Evolutionary conservation across 2,888 invertebrate genomes (phyloP).

Genomic region (Calliphora vomitoria): DNA sequence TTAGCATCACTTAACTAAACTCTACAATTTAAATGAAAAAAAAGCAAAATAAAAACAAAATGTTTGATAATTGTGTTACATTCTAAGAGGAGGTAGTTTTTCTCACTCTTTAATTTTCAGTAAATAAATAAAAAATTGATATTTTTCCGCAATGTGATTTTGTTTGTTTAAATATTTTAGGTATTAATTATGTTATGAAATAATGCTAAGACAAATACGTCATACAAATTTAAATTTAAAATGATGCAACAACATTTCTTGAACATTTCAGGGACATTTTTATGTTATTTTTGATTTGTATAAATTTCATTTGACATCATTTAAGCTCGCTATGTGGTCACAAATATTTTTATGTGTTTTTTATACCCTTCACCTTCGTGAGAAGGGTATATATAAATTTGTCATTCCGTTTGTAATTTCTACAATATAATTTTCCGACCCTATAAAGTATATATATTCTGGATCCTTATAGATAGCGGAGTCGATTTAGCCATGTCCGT

Average conservation of each 20-base stretch:
- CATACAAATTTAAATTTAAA: background rate
- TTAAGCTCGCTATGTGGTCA: slow-evolving; percentile 43
- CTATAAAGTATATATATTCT: too few relatives aligned
- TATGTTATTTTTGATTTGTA: slow-evolving; percentile 19
- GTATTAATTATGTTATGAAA: slow-evolving; percentile 27
- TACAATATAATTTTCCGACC: too few relatives aligned
- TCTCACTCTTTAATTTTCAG: background rate
- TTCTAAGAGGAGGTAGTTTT: slow-evolving; percentile 71
- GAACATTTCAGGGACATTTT: slow-evolving; percentile 42
- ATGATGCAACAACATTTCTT: slow-evolving; percentile 52
- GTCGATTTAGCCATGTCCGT: too few relatives aligned
- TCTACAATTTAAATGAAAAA: slow-evolving; percentile 1
- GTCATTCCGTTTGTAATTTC: too few relatives aligned
- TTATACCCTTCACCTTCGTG: too few relatives aligned
- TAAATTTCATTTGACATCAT: slow-evolving; percentile 24
- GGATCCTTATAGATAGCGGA: too few relatives aligned
- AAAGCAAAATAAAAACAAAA: slow-evolving; percentile 24
- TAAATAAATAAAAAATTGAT: slow-evolving; percentile 8
- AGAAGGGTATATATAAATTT: too few relatives aligned
- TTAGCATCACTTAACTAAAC: background rate
- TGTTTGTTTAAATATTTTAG: background rate
- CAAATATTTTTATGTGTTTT: slow-evolving; percentile 13
- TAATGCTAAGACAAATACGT: background rate
- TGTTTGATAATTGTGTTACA: slow-evolving; percentile 65
- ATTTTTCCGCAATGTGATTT: background rate